Evolutionary conservation across 2,797 vertebrate genomes (phyloP).

Genomic region (Podarcis siculus): DNA sequence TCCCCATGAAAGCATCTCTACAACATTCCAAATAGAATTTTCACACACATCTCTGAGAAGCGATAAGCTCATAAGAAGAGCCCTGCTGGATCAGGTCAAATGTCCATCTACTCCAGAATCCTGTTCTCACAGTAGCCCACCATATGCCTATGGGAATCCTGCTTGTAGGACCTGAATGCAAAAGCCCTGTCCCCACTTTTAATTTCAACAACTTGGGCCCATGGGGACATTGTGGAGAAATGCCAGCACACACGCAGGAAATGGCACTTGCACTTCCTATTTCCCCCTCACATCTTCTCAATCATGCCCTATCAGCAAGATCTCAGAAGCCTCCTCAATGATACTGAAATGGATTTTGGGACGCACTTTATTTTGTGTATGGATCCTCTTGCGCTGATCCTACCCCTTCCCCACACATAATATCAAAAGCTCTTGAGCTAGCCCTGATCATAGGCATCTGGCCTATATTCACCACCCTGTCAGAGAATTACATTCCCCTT

Average conservation of each 20-base stretch:
- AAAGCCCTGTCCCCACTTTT: too few relatives aligned
- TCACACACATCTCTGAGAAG: background rate
- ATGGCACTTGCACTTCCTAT: background rate
- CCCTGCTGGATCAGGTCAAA: too few relatives aligned
- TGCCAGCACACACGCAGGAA: background rate
- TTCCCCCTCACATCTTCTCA: background rate
- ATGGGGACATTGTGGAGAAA: background rate
- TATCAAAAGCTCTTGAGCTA: background rate
- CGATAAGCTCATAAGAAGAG: background rate
- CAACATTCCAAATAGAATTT: background rate
- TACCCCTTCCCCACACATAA: background rate
- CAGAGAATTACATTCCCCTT: constrained; percentile 1
- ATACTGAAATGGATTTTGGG: background rate
- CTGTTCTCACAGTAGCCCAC: too few relatives aligned
- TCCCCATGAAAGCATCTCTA: background rate
- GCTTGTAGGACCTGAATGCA: too few relatives aligned
- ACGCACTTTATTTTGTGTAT: background rate
- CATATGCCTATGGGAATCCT: too few relatives aligned
- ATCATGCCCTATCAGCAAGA: background rate
- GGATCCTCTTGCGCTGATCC: background rate
- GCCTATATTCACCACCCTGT: background rate
- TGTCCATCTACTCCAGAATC: too few relatives aligned
- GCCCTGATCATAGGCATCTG: background rate
- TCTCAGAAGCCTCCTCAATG: background rate
- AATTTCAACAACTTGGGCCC: background rate